Percentiles rank a stretch among this genome's conserved stretches.
Evolutionary conservation across 30 jellyfish, hydroid and myxozoan species (phyloP).

Genomic region (Aurelia aurita): DNA sequence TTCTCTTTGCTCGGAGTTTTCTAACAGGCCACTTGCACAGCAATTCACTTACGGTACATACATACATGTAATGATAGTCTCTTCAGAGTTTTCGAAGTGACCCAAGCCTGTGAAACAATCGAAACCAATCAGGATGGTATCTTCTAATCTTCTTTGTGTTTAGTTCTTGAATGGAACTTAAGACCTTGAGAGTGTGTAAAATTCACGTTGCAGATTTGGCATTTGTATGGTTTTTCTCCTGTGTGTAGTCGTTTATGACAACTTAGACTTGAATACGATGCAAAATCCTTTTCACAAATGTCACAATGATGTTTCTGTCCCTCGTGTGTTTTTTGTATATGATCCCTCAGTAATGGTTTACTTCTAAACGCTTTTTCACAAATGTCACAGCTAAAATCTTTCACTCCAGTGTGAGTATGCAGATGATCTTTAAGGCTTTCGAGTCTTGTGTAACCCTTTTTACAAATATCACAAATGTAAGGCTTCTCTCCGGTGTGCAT

Average conservation of each 20-base stretch:
- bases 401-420: constrained; percentile 3
- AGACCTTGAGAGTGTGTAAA: background rate
- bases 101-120: no score
- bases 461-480: constrained; percentile 37
- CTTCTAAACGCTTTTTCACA: constrained; percentile 30
- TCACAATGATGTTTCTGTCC: constrained; percentile 11
- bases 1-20: no score
- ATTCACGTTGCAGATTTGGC: constrained; percentile 1
- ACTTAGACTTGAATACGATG: background rate
- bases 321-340: background rate
- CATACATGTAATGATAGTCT: no score
- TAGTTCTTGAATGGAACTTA: background rate
- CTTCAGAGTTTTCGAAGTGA: no score
- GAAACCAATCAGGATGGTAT: no score
- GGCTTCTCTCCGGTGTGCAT: constrained; percentile 46
- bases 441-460: background rate
- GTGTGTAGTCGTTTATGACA: constrained; percentile 32
- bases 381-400: constrained; percentile 4
- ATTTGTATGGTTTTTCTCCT: constrained; percentile 32
- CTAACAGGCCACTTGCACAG: no score
- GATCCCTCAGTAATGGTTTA: constrained; percentile 1
- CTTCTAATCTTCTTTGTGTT: background rate
- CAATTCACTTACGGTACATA: no score
- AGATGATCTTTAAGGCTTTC: constrained; percentile 4
- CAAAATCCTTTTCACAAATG: constrained; percentile 20